A percentile compares a stretch with the other conserved stretches of the same genome.
Conservation (phyloP, 1,140 invertebrate genomes). For the Eupristina koningsbergeri region DNA sequence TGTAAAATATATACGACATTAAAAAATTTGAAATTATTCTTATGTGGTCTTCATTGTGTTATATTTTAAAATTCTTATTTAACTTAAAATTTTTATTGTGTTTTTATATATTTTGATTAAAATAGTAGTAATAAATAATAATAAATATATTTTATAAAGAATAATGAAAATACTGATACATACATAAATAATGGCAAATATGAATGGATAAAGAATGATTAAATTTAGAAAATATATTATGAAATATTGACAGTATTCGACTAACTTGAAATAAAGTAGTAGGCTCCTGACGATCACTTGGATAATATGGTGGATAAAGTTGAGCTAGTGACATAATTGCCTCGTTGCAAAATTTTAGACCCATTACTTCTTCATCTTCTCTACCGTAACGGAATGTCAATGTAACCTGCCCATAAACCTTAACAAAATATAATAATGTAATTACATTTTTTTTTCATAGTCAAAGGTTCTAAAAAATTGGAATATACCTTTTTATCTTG, state of each 20-base stretch:
- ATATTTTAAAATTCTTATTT: no score
- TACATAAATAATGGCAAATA: no score
- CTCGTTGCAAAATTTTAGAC: constrained; percentile 92
- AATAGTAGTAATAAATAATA: no score
- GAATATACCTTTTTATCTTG: constrained; percentile 78
- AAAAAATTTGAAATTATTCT: not conserved
- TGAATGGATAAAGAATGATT: no score
- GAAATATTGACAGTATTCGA: no score
- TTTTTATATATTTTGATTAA: no score
- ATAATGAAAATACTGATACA: not conserved
- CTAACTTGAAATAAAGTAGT: constrained; percentile 85
- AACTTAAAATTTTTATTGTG: no score
- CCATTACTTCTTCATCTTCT: constrained; percentile 95
- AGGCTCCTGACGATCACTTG: constrained; percentile 74
- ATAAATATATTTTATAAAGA: no score
- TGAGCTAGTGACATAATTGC: constrained; percentile 89
- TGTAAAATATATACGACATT: constrained; percentile 8
- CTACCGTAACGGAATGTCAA: constrained; percentile 91
- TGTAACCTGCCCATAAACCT: constrained; percentile 88
- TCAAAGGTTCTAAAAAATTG: not conserved
- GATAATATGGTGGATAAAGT: constrained; percentile 80
- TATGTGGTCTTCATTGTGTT: not conserved
- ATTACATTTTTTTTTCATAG: constrained; percentile 34
- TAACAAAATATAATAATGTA: constrained; percentile 20
- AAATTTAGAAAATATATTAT: no score